Conservation (phyloP, 2,113 vertebrate species). For the Caretta caretta region DNA sequence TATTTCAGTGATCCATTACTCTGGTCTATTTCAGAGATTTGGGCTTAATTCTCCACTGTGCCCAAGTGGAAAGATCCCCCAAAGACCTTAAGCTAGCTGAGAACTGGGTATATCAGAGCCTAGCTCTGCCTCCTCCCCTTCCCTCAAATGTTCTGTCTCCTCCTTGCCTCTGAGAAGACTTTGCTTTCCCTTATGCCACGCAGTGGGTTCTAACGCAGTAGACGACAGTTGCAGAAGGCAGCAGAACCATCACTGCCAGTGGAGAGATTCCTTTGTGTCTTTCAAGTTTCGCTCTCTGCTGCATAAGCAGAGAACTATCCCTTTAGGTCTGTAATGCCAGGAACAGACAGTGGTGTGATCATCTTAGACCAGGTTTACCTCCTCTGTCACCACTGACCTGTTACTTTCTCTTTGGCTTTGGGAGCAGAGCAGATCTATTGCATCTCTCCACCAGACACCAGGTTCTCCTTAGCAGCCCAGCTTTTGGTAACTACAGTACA, state of each 20-base stretch:
- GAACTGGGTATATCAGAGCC: too few species aligned
- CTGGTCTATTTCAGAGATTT: too few species aligned
- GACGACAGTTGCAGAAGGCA: accelerated
- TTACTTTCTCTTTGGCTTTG: neutral
- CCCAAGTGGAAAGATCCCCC: neutral
- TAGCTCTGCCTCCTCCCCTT: too few species aligned
- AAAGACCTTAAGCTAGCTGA: neutral
- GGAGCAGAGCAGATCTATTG: neutral
- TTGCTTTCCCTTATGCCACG: neutral
- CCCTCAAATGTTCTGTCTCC: neutral
- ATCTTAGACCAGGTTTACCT: neutral
- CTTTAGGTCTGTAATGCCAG: accelerated
- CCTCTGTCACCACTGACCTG: accelerated
- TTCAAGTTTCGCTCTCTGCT: accelerated
- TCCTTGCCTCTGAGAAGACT: neutral
- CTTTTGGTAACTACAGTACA: neutral
- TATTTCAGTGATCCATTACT: too few species aligned
- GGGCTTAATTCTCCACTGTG: neutral
- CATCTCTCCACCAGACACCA: accelerated
- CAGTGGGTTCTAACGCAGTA: accelerated
- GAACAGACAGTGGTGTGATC: neutral
- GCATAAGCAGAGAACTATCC: accelerated
- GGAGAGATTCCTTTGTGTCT: neutral
- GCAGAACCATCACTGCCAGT: neutral
- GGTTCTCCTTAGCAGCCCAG: neutral